Evolutionary conservation across 1,140 invertebrate species (phyloP), one percentile per base, ranked within the genome.

Genomic region (Brachionus rotundiformis): DNA sequence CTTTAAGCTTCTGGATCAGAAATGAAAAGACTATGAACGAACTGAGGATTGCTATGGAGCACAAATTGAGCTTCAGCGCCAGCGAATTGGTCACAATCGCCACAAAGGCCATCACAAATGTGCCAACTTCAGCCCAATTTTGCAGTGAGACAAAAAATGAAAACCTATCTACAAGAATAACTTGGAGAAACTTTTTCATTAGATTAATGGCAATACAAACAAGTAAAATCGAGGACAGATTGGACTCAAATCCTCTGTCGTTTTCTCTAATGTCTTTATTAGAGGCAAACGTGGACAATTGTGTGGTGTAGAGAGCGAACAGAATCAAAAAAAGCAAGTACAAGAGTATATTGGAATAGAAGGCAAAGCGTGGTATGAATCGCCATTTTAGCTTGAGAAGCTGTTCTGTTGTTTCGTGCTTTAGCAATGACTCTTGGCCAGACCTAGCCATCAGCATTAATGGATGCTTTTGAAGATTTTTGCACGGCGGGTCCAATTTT

Each of bases 1-100:
- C 59, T 63, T 79, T 79, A n/a, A 79, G 25, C 33, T 79, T 79
- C 31, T 79, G 76, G 4, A 79, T 79, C 29, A 79, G 27, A 54
- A 79, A 63, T 16, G 76, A 79, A 79, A 79, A 79, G 0, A 79
- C 76, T 25, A 79, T 36, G n/a, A 59, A 79, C n/a, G 76, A 79
- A 11, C 29, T 27, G 1, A 79, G 23, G 2, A 79, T 23, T 54
- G 76, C 29, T 8, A 79, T 39, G n/a, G 76, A 79, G 27, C 76
- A 59, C 25, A 79, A 29, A 36, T 54, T 79, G 0, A 79, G 47
- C 29, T 79, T 79, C 3, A 39, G 11, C 6, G 33, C 31, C 19
- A 79, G 23, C 5, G 49, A 23, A 23, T 54, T 23, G 3, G 76
- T 59, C n/a, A 33, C 11, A 59, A 79, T 79, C 10, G 76, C 59